phyloP scores from a whole-genome alignment of 2,888 invertebrate species.

The Dione juno region DNA sequence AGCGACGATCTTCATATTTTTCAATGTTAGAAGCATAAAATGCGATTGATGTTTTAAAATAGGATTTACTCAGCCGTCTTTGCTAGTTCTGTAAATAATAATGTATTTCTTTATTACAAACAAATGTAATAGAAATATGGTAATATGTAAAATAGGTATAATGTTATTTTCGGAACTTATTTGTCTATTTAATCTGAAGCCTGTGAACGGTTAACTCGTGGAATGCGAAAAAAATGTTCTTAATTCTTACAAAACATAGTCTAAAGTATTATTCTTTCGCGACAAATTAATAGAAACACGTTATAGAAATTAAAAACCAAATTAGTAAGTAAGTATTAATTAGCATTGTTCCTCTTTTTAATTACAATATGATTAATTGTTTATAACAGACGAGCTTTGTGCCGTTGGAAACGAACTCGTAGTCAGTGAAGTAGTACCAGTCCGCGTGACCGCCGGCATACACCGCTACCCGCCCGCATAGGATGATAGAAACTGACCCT shows the following conservation, averaged over 20 bases:
- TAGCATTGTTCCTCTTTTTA: background rate
- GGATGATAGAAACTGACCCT: conserved; percentile 96
- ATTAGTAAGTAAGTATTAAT: background rate
- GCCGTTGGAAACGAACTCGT: conserved; percentile 70
- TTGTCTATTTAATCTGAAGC: background rate
- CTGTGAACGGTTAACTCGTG: too few relatives aligned
- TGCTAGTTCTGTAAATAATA: conserved; percentile 8
- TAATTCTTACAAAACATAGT: too few relatives aligned
- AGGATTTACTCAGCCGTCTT: background rate
- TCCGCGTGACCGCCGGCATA: conserved; percentile 65
- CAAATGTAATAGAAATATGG: background rate
- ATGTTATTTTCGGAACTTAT: background rate
- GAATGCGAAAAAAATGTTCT: too few relatives aligned
- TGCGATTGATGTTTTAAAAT: conserved; percentile 22
- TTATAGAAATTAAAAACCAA: too few relatives aligned
- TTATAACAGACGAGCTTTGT: conserved; percentile 72
- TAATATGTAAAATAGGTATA: background rate
- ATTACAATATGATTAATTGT: conserved; percentile 4
- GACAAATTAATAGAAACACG: too few relatives aligned
- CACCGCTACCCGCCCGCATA: conserved; percentile 85
- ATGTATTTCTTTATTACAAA: background rate
- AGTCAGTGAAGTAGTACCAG: conserved; percentile 60
- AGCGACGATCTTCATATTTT: conserved; percentile 23
- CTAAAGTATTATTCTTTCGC: too few relatives aligned
- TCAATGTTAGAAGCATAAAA: conserved; percentile 27